Evolutionary conservation across 2,888 invertebrate genomes (phyloP).

Genomic region (Hypomecis punctinalis): DNA sequence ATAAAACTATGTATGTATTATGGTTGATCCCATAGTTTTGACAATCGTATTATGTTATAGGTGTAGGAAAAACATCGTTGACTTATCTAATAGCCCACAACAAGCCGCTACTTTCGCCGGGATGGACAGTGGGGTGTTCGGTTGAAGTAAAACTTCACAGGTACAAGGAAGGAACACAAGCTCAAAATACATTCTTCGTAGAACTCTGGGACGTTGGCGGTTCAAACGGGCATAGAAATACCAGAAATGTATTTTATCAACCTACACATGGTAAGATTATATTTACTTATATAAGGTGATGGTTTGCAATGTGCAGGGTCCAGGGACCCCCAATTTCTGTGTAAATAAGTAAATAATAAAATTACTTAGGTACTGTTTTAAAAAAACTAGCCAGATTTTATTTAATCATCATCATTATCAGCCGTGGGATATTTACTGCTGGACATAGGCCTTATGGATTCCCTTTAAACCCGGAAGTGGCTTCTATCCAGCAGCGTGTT

Average conservation of each 20-base stretch:
- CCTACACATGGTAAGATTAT: constrained; percentile 91
- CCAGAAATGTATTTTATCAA: constrained; percentile 97
- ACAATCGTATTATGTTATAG: constrained; percentile 73
- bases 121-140: constrained; percentile 98
- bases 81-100: constrained; percentile 96
- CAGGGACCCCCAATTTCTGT: too few relatives aligned
- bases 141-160: constrained; percentile 98
- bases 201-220: constrained; percentile 99
- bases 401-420: too few relatives aligned
- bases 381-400: too few relatives aligned
- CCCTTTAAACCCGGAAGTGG: too few relatives aligned
- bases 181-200: constrained; percentile 95
- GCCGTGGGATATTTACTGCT: too few relatives aligned
- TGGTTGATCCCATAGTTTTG: background rate
- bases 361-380: too few relatives aligned
- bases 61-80: constrained; percentile 98
- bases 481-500: too few relatives aligned
- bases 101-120: constrained; percentile 93
- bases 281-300: background rate
- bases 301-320: too few relatives aligned
- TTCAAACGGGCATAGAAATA: constrained; percentile 95
- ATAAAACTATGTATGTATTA: too few relatives aligned
- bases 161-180: constrained; percentile 96
- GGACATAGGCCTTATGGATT: too few relatives aligned
- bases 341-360: too few relatives aligned